Evolutionary conservation across 2,113 vertebrate species (phyloP).

Genomic region (Aspiorhynchus laticeps): DNA sequence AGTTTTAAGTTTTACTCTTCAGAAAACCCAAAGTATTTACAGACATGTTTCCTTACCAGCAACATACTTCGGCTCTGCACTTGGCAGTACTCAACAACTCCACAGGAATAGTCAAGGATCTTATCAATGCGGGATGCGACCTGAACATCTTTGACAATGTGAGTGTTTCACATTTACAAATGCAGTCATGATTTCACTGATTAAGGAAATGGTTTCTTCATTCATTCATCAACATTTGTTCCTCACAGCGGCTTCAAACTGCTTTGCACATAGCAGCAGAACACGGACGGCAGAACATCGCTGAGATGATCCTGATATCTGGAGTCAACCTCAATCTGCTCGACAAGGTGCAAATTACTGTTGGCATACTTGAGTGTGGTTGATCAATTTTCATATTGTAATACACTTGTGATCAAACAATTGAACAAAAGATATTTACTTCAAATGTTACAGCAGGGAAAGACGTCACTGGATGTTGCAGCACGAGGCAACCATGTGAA

Average conservation of each 20-base stretch:
- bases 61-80: constrained; percentile 78
- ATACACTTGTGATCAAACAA: background rate
- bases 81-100: constrained; percentile 80
- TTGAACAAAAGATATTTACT: background rate
- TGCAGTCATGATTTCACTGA: constrained; percentile 3
- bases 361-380: background rate
- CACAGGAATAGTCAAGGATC: constrained; percentile 75
- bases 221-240: background rate
- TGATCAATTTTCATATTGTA: background rate
- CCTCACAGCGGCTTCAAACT: constrained; percentile 84
- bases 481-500: constrained; percentile 83
- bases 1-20: no score
- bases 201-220: background rate
- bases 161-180: constrained; percentile 62
- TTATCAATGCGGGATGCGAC: constrained; percentile 79
- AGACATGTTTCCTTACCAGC: constrained; percentile 69
- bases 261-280: constrained; percentile 85
- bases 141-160: constrained; percentile 83
- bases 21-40: background rate
- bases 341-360: constrained; percentile 79
- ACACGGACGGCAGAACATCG: constrained; percentile 80
- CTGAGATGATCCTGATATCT: constrained; percentile 85
- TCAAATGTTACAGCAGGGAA: constrained; percentile 81
- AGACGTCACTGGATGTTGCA: constrained; percentile 85
- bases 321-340: constrained; percentile 82